Conservation (phyloP, 2,888 invertebrate species). For the Leucania comma region DNA sequence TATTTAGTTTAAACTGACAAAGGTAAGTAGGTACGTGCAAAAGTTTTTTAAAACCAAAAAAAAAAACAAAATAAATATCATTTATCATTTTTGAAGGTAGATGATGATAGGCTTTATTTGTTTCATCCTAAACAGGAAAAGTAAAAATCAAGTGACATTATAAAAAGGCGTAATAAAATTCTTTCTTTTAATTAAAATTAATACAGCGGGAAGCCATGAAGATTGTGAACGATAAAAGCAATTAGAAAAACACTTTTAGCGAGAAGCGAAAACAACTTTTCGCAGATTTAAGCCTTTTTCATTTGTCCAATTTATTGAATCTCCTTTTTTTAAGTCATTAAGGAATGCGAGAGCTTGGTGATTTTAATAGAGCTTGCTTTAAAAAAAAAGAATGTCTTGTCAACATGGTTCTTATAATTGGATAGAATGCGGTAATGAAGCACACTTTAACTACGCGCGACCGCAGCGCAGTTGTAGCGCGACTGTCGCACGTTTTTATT, state of each 20-base stretch:
- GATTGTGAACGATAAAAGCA: constrained; percentile 61
- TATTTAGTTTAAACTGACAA: too few species aligned
- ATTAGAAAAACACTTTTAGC: constrained; percentile 63
- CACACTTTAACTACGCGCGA: too few species aligned
- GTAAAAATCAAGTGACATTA: constrained; percentile 36
- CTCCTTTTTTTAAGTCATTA: constrained; percentile 46
- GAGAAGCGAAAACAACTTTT: constrained; percentile 64
- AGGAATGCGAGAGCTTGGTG: constrained; percentile 32
- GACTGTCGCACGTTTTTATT: too few species aligned
- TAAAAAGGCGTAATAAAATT: constrained; percentile 38
- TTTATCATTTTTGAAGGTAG: too few species aligned
- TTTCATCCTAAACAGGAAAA: constrained; percentile 1
- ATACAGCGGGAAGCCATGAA: constrained; percentile 57
- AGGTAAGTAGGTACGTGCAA: too few species aligned
- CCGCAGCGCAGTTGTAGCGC: too few species aligned
- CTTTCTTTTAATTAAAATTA: constrained; percentile 52
- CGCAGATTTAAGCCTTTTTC: constrained; percentile 61
- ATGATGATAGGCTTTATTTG: background rate
- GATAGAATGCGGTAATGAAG: too few species aligned
- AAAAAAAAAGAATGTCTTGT: background rate
- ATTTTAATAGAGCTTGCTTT: constrained; percentile 22
- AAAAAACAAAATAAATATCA: too few species aligned
- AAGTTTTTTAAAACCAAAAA: too few species aligned
- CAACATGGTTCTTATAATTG: background rate
- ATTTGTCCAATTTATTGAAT: constrained; percentile 56